Base-by-base conservation (phyloP, 2,113 vertebrate genomes). In the Manacus vitellinus region DNA sequence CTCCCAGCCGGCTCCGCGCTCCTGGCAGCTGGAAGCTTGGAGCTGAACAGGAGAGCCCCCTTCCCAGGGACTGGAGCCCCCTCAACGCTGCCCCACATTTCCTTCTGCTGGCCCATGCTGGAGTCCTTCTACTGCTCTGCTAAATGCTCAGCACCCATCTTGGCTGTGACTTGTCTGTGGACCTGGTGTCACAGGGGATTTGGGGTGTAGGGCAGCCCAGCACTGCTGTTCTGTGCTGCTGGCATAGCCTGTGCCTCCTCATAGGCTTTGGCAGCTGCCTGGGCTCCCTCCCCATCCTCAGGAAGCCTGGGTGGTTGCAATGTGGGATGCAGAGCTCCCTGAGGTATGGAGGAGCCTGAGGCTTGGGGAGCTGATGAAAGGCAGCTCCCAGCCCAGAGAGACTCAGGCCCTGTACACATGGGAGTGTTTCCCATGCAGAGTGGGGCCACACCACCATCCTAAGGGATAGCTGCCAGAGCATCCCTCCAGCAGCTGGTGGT, bases 201-300 rank as follows among this genome's bases (percentile, higher is more conserved):
- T 88, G 63, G 37, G 52, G 35, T 51, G 35, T 66, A 44, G 78
- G 28, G 13, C 47, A 87, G 14, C 49, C 18, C 28, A 44, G 35
- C 19, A 4, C 2, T 7, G n/a, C 47, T 74, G 41, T 74, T 30
- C 44, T 62, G 31, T 2, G 0, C 80, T 81, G 56, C 68, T 3
- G 1, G 6, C 56, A 47, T 35, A 0, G 0, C 14, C 31, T 9
- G 4, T 70, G 39, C 46, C 22, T 85, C 51, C 14, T 67, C 2
- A 2, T 56, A 70, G 22, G 19, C 41, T 47, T 51, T 78, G 77
- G n/a, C n/a, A 49, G 41, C 68, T 95, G 54, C n/a, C 41, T 43
- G 59, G 51, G 9, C 37, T 93, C 39, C 18, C 28, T 92, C 6
- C 9, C 22, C 24, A 3, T 73, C 68, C 39, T 27, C 16, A 12